Percentiles rank a stretch among this genome's conserved stretches.
Conservation (phyloP, 2,888 invertebrate genomes). For the Phyto melanocephala region DNA sequence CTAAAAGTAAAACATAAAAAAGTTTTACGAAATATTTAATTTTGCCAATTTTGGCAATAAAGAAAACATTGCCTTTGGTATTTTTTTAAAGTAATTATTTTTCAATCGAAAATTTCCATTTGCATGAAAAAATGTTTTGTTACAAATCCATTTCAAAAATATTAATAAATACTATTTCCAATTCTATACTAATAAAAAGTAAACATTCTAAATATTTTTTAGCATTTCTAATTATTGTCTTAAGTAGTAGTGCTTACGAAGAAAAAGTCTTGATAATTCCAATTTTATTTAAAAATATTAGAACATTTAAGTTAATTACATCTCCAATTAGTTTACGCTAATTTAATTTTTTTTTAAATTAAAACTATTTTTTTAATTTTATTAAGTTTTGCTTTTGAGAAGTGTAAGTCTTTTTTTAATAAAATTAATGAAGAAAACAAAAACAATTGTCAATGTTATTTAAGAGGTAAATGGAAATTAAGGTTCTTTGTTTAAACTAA, state of each 20-base stretch:
- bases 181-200: neutral
- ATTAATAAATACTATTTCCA: neutral
- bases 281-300: constrained; percentile 11
- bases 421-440: constrained; percentile 40
- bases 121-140: constrained; percentile 12
- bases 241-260: constrained; percentile 7
- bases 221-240: constrained; percentile 23
- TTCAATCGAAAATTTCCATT: constrained; percentile 13
- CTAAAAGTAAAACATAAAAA: neutral
- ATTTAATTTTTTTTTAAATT: constrained; percentile 30
- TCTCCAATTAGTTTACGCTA: constrained; percentile 34
- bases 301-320: constrained; percentile 26
- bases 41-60: constrained; percentile 9
- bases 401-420: constrained; percentile 57
- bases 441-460: neutral
- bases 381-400: constrained; percentile 43
- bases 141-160: neutral
- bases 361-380: constrained; percentile 23
- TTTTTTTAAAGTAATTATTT: neutral
- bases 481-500: too few species aligned
- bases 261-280: constrained; percentile 24
- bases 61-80: neutral
- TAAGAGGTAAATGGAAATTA: neutral
- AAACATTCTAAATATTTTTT: constrained; percentile 27
- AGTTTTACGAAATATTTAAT: neutral